phyloP scores from a whole-genome alignment of 2,888 invertebrate species.

The Micoletzkya japonica region DNA sequence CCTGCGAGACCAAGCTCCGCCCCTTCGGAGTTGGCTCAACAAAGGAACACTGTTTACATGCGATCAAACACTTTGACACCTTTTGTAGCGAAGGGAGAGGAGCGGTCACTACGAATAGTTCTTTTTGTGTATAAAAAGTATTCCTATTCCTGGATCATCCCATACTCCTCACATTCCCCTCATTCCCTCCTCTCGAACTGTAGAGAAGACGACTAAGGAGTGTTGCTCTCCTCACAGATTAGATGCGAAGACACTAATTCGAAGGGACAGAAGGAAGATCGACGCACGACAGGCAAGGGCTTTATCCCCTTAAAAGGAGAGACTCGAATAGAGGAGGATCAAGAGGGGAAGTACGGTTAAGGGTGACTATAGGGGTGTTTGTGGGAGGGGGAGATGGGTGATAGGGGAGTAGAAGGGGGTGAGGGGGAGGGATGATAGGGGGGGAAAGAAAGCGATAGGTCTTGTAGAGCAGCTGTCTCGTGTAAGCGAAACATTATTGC shows the following conservation, averaged over 20 bases:
- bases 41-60: too few species aligned
- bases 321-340: background rate
- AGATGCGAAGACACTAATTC: background rate
- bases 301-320: background rate
- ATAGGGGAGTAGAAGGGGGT: background rate
- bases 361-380: too few species aligned
- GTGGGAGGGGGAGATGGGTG: background rate
- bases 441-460: constrained; percentile 15
- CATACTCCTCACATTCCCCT: too few species aligned
- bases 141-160: too few species aligned
- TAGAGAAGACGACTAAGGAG: background rate
- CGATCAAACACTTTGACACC: too few species aligned
- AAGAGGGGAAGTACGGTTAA: too few species aligned
- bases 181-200: too few species aligned
- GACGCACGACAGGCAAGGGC: background rate
- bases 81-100: too few species aligned
- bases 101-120: too few species aligned
- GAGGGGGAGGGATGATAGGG: constrained; percentile 2
- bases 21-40: too few species aligned
- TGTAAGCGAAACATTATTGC: background rate
- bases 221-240: background rate
- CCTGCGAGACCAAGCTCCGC: too few species aligned
- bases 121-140: too few species aligned
- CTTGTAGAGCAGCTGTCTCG: constrained; percentile 7
- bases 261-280: background rate